Evolutionary conservation across 2,888 invertebrate genomes (phyloP).

Genomic region (Callimorpha dominula): DNA sequence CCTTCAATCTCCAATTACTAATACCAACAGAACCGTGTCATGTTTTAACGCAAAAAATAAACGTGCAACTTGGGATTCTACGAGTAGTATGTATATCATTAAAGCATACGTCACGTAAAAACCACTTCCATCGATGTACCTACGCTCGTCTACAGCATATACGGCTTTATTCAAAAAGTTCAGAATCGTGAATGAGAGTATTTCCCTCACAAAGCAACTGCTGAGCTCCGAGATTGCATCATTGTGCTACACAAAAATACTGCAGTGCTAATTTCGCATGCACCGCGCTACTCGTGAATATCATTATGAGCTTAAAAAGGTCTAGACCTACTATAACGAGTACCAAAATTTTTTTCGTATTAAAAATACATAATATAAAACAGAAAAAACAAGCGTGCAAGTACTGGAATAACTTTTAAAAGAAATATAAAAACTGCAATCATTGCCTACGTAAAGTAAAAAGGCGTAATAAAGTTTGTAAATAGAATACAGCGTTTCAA

Average conservation of each 20-base stretch:
- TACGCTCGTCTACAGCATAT: conserved; percentile 59
- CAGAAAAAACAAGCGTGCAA: not conserved
- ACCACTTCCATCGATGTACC: conserved; percentile 61
- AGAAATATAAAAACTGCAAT: conserved; percentile 31
- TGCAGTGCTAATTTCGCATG: conserved; percentile 79
- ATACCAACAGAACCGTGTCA: conserved; percentile 28
- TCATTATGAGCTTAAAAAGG: conserved; percentile 69
- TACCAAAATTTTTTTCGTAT: conserved; percentile 46
- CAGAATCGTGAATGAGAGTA: conserved; percentile 73
- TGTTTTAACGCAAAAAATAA: conserved; percentile 26
- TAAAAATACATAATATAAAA: conserved; percentile 13
- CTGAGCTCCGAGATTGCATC: conserved; percentile 76
- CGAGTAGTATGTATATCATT: conserved; percentile 42
- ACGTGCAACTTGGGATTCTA: conserved; percentile 12
- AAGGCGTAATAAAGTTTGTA: conserved; percentile 49
- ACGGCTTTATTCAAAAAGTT: conserved; percentile 77
- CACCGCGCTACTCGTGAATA: conserved; percentile 70
- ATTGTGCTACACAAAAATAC: conserved; percentile 82
- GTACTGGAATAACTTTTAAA: conserved; percentile 20
- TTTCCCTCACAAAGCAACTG: conserved; percentile 73
- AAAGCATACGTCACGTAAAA: conserved; percentile 60
- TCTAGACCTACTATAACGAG: conserved; percentile 58
- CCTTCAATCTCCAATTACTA: conserved; percentile 48
- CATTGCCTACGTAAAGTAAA: conserved; percentile 26
- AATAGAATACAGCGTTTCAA: conserved; percentile 54